Evolutionary conservation across 2,113 vertebrate species (phyloP).

Genomic region (Triplophysa siluroides): DNA sequence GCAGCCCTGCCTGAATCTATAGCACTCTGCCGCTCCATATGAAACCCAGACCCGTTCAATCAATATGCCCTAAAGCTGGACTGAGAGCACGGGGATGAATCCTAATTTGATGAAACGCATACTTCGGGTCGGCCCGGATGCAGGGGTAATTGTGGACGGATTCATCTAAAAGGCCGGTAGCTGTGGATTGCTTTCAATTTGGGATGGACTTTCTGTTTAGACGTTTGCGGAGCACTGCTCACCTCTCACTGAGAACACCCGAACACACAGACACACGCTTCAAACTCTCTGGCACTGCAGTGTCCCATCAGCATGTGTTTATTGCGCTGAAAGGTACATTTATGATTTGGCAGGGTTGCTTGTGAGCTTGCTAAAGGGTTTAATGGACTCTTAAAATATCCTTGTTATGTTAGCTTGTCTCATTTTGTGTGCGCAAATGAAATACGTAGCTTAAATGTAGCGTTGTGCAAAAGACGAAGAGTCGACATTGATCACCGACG

Average conservation of each 20-base stretch:
- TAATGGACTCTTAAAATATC: slow-evolving; percentile 29
- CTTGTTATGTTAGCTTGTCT: slow-evolving; percentile 33
- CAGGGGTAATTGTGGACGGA: slow-evolving; percentile 77
- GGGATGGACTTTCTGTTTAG: slow-evolving; percentile 69
- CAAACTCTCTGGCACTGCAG: neutral
- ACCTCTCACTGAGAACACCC: neutral
- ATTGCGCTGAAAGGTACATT: slow-evolving; percentile 32
- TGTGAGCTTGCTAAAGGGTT: slow-evolving; percentile 9
- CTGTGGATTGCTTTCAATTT: slow-evolving; percentile 89
- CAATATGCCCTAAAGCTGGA: slow-evolving; percentile 75
- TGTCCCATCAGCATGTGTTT: slow-evolving; percentile 15
- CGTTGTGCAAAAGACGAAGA: neutral
- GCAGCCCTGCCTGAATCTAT: slow-evolving; percentile 26
- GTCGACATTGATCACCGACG: slow-evolving; percentile 1
- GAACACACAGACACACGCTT: neutral
- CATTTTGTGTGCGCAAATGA: slow-evolving; percentile 25
- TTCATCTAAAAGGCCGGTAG: slow-evolving; percentile 81
- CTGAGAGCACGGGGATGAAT: slow-evolving; percentile 66
- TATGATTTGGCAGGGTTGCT: slow-evolving; percentile 30
- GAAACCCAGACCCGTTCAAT: slow-evolving; percentile 64
- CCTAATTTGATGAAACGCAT: slow-evolving; percentile 77
- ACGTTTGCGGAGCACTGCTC: slow-evolving; percentile 5
- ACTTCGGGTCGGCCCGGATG: slow-evolving; percentile 69
- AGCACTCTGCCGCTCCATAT: slow-evolving; percentile 41
- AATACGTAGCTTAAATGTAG: neutral